Conservation (phyloP, 2,113 vertebrate species). For the Naja naja region DNA sequence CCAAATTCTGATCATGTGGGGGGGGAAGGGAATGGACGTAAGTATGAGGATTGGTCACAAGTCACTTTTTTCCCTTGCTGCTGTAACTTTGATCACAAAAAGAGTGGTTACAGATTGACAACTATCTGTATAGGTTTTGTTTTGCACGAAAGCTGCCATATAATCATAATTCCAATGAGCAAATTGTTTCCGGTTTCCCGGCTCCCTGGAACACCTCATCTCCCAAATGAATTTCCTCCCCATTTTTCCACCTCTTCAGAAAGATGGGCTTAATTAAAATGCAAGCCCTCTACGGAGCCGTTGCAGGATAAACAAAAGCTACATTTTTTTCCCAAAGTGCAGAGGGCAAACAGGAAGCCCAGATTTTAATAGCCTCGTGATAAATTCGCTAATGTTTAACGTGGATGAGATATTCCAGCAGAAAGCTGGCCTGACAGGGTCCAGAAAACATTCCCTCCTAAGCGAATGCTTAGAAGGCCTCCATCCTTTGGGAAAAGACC, state of each 20-base stretch:
- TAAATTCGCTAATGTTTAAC: conserved; percentile 12
- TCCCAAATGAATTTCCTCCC: not conserved
- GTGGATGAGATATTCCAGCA: not conserved
- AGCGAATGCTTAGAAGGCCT: not conserved
- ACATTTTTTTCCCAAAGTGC: not conserved
- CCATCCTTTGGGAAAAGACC: not conserved
- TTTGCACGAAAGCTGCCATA: not conserved
- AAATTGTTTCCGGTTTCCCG: not conserved
- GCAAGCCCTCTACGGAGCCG: not conserved
- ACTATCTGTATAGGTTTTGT: not conserved
- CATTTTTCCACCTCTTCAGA: not conserved
- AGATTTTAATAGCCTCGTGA: not conserved
- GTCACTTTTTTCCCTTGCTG: not conserved
- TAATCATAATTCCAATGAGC: not conserved
- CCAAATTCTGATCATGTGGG: not conserved
- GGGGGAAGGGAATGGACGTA: not conserved
- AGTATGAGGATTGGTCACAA: not conserved
- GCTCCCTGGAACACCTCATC: not conserved
- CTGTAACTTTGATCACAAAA: not conserved
- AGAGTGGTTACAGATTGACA: not conserved
- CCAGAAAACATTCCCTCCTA: not conserved
- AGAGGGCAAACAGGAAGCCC: not conserved
- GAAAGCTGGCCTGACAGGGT: not conserved
- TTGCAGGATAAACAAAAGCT: not conserved
- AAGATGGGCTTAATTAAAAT: not conserved